Conservation (phyloP, 2,113 vertebrate species). For the Theristicus caerulescens region DNA sequence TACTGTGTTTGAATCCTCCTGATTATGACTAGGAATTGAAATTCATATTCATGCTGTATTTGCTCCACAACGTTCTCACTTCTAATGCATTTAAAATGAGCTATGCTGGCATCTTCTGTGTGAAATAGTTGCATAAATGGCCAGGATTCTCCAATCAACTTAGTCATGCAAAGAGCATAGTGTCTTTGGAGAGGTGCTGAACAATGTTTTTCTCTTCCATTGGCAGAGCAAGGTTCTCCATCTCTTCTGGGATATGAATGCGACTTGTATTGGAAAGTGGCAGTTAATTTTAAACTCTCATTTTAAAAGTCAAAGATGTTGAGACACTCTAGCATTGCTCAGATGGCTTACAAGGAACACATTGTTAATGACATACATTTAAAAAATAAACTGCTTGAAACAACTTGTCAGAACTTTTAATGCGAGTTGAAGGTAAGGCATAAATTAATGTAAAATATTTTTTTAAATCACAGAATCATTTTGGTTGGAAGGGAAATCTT, state of each 20-base stretch:
- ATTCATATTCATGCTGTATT: conserved; percentile 30
- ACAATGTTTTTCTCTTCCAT: not conserved
- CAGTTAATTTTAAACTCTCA: not conserved
- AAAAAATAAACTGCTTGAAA: not conserved
- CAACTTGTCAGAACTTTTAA: not conserved
- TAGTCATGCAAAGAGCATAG: not conserved
- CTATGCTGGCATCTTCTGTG: not conserved
- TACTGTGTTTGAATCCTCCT: not conserved
- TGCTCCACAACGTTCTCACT: not conserved
- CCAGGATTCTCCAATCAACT: not conserved
- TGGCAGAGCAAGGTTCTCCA: not conserved
- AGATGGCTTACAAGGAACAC: not conserved
- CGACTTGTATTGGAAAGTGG: not conserved
- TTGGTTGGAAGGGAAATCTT: not conserved
- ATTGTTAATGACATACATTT: not conserved
- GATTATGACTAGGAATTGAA: not conserved
- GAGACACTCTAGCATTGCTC: not conserved
- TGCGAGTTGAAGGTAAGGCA: not conserved
- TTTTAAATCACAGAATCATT: not conserved
- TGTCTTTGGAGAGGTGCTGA: not conserved
- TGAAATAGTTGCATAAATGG: not conserved
- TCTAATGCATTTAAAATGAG: conserved; percentile 34
- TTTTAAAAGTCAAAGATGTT: not conserved
- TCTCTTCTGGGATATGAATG: not conserved
- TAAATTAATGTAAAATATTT: not conserved